These are phyloP conservation scores for Stenodera caucasica DNA, from an alignment of 2,888 invertebrate genomes.

Conservation along the genomic window DNA sequence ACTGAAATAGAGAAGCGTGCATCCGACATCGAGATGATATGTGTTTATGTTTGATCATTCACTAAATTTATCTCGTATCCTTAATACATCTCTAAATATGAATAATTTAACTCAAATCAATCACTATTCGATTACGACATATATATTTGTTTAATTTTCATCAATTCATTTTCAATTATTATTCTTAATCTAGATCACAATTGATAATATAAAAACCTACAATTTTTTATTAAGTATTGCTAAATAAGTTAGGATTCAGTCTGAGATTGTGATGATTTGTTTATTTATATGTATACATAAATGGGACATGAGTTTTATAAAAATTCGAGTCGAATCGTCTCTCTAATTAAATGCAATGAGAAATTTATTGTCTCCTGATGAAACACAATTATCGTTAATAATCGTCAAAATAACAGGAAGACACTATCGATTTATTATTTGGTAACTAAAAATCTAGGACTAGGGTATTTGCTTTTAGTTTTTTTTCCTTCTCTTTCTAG, in stretches of 20 bases:
- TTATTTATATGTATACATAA: too few species aligned
- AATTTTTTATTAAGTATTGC: slow-evolving; percentile 42
- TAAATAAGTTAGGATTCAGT: slow-evolving; percentile 49
- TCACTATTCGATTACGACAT: slow-evolving; percentile 15
- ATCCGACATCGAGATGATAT: slow-evolving; percentile 5
- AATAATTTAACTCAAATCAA: neutral
- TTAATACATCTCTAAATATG: slow-evolving; percentile 2
- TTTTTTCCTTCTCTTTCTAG: slow-evolving; percentile 3
- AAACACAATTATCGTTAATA: slow-evolving; percentile 7
- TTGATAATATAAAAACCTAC: slow-evolving; percentile 31
- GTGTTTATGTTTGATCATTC: neutral
- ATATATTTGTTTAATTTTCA: slow-evolving; percentile 20
- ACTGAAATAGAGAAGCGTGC: neutral
- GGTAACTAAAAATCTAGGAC: slow-evolving; percentile 41
- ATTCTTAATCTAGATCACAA: slow-evolving; percentile 38
- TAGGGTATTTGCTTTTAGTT: slow-evolving; percentile 27
- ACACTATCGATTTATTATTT: slow-evolving; percentile 28
- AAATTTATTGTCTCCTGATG: slow-evolving; percentile 13
- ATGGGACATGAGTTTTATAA: neutral
- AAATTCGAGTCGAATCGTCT: neutral
- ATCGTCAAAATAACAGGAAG: slow-evolving; percentile 25
- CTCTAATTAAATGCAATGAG: neutral
- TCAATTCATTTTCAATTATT: slow-evolving; percentile 9
- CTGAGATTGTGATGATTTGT: slow-evolving; percentile 41
- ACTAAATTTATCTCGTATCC: neutral